A percentile compares a stretch with the other conserved stretches of the same genome.
Conservation (phyloP, 2,113 vertebrate genomes). For the Oenanthe oenanthe region DNA sequence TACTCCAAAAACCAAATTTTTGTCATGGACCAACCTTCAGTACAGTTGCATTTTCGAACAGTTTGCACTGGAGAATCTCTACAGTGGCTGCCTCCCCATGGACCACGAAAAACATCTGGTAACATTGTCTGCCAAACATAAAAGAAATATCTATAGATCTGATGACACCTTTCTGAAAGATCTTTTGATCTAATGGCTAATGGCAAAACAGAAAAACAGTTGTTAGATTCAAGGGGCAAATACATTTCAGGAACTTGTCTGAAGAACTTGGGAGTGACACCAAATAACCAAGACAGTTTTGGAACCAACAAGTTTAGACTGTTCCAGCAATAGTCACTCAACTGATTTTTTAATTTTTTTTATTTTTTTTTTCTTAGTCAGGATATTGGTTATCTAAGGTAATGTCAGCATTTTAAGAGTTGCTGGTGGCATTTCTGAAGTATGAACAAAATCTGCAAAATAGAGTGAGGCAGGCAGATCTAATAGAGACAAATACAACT, state of each 20-base stretch:
- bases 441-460: neutral
- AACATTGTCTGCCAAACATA: conserved; percentile 88
- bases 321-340: neutral
- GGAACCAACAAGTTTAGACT: neutral
- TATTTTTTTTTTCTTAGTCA: neutral
- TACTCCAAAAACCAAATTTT: neutral
- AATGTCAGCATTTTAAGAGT: neutral
- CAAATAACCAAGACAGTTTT: neutral
- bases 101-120: conserved; percentile 93
- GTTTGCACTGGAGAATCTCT: conserved; percentile 95
- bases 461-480: neutral
- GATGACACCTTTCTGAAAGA: neutral
- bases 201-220: neutral
- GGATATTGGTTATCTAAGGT: neutral
- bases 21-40: conserved; percentile 77
- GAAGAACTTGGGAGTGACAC: neutral
- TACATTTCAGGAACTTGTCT: neutral
- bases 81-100: conserved; percentile 92
- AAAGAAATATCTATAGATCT: conserved; percentile 16
- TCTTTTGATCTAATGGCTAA: neutral
- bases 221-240: neutral
- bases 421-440: neutral
- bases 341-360: neutral
- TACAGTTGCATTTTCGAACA: conserved; percentile 86
- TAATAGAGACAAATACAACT: neutral